Percentiles rank a stretch among this genome's conserved stretches.
Conservation (phyloP, 1,140 invertebrate species). For the Pogonomyrmex barbatus region DNA sequence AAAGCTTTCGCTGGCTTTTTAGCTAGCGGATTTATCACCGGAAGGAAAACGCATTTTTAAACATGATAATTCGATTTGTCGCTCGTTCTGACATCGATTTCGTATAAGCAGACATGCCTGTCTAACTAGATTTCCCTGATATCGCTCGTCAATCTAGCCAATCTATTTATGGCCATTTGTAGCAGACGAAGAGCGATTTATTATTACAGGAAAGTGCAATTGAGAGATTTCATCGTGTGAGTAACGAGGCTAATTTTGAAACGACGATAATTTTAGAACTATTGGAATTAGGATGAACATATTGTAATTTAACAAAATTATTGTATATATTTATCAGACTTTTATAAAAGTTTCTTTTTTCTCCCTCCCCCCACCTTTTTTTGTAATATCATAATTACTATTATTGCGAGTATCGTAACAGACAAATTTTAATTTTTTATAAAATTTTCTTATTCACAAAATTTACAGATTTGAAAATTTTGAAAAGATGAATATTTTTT, state of each 20-base stretch:
- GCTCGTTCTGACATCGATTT: constrained; percentile 26
- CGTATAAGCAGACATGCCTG: constrained; percentile 32
- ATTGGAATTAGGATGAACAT: not conserved
- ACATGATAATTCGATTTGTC: constrained; percentile 37
- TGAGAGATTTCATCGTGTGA: not conserved
- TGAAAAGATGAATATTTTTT: not conserved
- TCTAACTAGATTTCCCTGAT: constrained; percentile 43
- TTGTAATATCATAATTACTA: not conserved
- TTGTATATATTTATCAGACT: not conserved
- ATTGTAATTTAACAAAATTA: not conserved
- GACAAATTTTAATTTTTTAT: constrained; percentile 3
- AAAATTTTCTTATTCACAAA: not conserved
- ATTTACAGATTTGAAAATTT: not conserved
- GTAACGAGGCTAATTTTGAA: constrained; percentile 37
- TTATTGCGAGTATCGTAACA: not conserved
- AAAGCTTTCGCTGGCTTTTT: constrained; percentile 22
- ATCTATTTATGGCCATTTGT: constrained; percentile 50
- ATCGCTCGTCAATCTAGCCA: constrained; percentile 31
- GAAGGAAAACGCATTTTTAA: constrained; percentile 47
- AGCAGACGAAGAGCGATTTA: constrained; percentile 51
- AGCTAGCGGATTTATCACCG: constrained; percentile 10
- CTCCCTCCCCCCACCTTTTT: not conserved
- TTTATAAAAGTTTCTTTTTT: not conserved
- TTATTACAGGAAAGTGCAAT: constrained; percentile 31
- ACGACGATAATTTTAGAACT: constrained; percentile 17